phyloP scores from a whole-genome alignment of 2,797 vertebrate genomes.

The Anolis apletophallus region DNA sequence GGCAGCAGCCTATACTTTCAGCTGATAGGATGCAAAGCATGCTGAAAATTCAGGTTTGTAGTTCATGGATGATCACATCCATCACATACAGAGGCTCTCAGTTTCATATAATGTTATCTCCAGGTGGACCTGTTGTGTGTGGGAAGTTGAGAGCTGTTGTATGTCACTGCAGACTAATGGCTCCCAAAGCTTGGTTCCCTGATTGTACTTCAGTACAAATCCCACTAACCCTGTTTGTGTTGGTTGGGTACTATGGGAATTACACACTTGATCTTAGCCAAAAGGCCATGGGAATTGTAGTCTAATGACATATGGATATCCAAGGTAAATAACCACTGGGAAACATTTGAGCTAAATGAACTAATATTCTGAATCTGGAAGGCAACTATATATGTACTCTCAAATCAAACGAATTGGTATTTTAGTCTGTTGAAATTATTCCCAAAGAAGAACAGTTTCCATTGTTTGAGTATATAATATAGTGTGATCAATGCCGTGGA shows the following conservation, averaged over 20 bases:
- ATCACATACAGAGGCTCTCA: background rate
- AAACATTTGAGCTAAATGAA: background rate
- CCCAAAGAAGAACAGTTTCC: too few relatives aligned
- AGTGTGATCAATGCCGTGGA: background rate
- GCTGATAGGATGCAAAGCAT: background rate
- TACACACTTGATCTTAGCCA: too few relatives aligned
- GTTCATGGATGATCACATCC: background rate
- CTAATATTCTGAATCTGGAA: background rate
- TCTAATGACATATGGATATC: background rate
- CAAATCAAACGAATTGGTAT: background rate
- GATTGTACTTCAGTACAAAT: background rate
- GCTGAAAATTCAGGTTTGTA: background rate
- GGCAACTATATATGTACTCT: background rate
- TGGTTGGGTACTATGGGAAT: background rate
- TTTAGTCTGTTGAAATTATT: background rate
- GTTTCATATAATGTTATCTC: background rate
- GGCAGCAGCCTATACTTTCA: background rate
- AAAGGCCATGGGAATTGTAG: background rate
- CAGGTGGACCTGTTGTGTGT: too few relatives aligned
- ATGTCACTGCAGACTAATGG: background rate
- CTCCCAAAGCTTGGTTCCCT: background rate
- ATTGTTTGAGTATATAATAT: background rate
- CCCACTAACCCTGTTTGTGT: background rate
- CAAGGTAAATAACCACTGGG: background rate
- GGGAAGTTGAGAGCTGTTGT: background rate